A percentile compares a stretch with the other conserved stretches of the same genome.
Evolutionary conservation across 2,888 invertebrate genomes (phyloP).

Genomic region (Cheilosia soror): DNA sequence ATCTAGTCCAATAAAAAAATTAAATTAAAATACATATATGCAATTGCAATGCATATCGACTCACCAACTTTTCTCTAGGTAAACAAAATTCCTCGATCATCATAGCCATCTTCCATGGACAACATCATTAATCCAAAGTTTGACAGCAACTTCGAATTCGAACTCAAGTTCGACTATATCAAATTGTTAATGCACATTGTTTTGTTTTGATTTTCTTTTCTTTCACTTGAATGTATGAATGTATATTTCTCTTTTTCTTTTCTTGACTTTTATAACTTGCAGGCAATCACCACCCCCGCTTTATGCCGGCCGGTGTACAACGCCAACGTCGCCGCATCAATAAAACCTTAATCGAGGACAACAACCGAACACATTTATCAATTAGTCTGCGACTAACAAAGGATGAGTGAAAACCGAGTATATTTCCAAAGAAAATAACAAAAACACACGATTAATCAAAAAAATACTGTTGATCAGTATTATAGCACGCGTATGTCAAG

Average conservation of each 20-base stretch:
- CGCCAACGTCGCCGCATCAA: constrained; percentile 23
- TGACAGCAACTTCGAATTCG: neutral
- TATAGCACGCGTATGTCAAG: no score
- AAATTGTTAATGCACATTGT: neutral
- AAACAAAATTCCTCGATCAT: neutral
- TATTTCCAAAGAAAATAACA: neutral
- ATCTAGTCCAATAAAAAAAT: no score
- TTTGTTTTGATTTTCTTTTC: constrained; percentile 41
- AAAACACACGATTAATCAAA: constrained; percentile 27
- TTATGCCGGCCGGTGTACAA: constrained; percentile 25
- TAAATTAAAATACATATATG: no score
- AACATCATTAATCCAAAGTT: neutral
- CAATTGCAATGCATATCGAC: neutral
- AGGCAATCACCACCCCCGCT: constrained; percentile 22
- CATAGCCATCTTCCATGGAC: neutral
- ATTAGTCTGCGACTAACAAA: constrained; percentile 46
- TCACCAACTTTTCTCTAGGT: neutral
- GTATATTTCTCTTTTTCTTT: neutral
- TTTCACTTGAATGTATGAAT: neutral
- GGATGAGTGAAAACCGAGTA: neutral
- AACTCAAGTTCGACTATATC: neutral
- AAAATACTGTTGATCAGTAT: neutral
- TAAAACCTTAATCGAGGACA: constrained; percentile 44
- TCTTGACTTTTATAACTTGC: neutral
- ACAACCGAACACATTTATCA: constrained; percentile 37